Base-by-base conservation (phyloP, 2,797 vertebrate species). In the Rhadinocentrus ornatus region DNA sequence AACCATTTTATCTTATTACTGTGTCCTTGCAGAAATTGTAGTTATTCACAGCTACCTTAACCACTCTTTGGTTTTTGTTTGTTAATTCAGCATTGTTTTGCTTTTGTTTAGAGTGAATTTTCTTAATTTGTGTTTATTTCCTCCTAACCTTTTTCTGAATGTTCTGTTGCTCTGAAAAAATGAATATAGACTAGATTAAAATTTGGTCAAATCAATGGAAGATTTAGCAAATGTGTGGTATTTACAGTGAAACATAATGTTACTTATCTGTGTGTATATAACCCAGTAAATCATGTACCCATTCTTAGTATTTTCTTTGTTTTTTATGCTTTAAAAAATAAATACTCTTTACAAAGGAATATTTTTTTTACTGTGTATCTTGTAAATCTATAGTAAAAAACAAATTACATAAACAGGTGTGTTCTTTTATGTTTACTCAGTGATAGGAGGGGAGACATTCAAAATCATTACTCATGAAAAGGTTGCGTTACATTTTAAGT, bases 281-380 rank as follows among this genome's bases (percentile, higher is more conserved):
- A 57, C 34, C 29, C 44, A 56, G 15, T 15, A 20, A 39, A 22
- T 67, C 46, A 35, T 68, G n/a, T 62, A 62, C 2, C 3, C 46
- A 53, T 71, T 58, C 11, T 55, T 3, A 54, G 1, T 60, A 34
- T 71, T 58, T 60, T 65, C 31, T 57, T 57, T 50, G 7, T 64
- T 86, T 84, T 75, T 57, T 35, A 75, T 68, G 62, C 70, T 89
- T 83, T 81, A 32, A 62, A 76, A 29, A 81, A 73, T 71, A 85
- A 86, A 84, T 29, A n/a, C 3, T 54, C 18, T 35, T 55, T 8
- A 6, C 13, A 65, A 73, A 76, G 11, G 0, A 27, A 31, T 12
- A 55, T 13, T 54, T 69, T 46, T 78, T 16, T 39, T 22, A 2
- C 12, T 64, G 3, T 73, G 48, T 70, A 8, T 68, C 20, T 50